These are phyloP conservation scores for Leptinotarsa tumamoca DNA, from an alignment of 2,888 invertebrate genomes.

Conservation along the genomic window DNA sequence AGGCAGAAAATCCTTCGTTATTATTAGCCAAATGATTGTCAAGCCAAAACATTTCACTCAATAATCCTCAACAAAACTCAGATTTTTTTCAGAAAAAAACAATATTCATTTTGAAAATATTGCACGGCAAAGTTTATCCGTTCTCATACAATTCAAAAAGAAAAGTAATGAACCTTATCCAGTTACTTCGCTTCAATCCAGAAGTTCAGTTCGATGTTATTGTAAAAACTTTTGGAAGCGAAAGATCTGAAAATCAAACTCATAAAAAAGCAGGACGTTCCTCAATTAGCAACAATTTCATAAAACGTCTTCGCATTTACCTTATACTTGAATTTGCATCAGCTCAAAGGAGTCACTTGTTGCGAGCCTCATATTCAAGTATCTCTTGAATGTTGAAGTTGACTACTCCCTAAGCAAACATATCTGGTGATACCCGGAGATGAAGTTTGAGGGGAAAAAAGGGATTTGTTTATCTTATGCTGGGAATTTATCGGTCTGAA, in stretches of 20 bases:
- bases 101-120: too few relatives aligned
- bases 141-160: too few relatives aligned
- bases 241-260: too few relatives aligned
- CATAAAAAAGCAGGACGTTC: background rate
- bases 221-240: background rate
- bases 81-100: too few relatives aligned
- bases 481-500: background rate
- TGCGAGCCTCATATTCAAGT: conserved; percentile 28
- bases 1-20: too few relatives aligned
- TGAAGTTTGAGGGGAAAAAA: background rate
- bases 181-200: too few relatives aligned
- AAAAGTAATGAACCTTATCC: too few relatives aligned
- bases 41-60: too few relatives aligned
- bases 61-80: too few relatives aligned
- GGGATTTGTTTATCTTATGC: background rate
- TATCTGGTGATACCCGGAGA: conserved; percentile 6
- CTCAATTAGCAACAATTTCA: background rate
- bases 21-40: too few relatives aligned
- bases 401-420: conserved; percentile 24
- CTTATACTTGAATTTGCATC: conserved; percentile 17
- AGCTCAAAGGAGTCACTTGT: conserved; percentile 7
- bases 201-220: background rate
- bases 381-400: conserved; percentile 25
- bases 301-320: background rate
- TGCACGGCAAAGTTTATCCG: too few relatives aligned